These are phyloP conservation scores for Yponomeuta cagnagella DNA, from an alignment of 2,888 invertebrate species.

Conservation along the genomic window DNA sequence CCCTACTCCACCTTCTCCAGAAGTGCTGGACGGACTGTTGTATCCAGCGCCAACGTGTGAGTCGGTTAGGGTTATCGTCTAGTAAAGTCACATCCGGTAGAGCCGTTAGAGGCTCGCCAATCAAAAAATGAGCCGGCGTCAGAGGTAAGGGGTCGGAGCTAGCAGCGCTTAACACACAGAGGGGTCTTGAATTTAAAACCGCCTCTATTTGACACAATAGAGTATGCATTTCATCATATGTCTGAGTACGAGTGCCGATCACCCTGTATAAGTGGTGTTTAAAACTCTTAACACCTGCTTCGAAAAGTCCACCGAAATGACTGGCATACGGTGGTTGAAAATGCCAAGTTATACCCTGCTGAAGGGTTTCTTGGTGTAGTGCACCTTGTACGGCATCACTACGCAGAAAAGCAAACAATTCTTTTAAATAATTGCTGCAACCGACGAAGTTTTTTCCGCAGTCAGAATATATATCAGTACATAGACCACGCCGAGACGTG, in stretches of 20 bases:
- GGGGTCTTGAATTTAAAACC: not conserved
- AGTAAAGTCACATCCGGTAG: no score
- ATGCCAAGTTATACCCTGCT: no score
- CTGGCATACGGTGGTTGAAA: not conserved
- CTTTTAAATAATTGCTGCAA: no score
- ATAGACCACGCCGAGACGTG: not conserved
- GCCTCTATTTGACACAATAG: conserved; percentile 2
- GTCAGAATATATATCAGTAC: no score
- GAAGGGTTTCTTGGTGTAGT: not conserved
- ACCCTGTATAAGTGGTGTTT: not conserved
- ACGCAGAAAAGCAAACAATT: not conserved
- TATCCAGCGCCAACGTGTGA: no score
- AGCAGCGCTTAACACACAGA: not conserved
- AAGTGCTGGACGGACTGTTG: no score
- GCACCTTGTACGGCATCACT: not conserved
- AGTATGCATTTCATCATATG: not conserved
- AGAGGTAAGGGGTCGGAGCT: not conserved
- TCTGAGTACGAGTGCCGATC: not conserved
- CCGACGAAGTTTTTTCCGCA: no score
- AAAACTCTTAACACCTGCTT: not conserved
- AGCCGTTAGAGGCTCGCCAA: not conserved
- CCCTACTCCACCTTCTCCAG: no score
- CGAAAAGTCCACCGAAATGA: not conserved
- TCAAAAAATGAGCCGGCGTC: not conserved
- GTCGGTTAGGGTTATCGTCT: no score